Base-by-base conservation (phyloP, 2,888 invertebrate species). In the Eurytoma adleriae region DNA sequence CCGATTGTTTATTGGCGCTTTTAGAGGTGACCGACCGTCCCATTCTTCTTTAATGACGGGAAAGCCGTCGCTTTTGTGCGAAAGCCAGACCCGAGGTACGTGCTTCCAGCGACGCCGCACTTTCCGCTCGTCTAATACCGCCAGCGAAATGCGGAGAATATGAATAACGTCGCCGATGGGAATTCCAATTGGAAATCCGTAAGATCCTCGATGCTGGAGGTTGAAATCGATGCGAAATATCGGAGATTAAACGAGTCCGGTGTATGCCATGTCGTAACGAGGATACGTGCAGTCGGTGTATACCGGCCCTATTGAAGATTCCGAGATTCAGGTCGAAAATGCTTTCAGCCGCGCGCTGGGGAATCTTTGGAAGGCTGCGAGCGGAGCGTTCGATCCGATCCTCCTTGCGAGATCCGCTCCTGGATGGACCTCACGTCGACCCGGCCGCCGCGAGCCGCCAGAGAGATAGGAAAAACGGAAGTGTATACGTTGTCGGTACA, bases 341-440 rank as follows among this genome's bases (percentile, higher is more conserved):
- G 67, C 66, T 66, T 24, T 14, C 20, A 16, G 16, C 30, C n/a
- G 14, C 54, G 14, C 54, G 54, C 40, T 7, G 40, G 40, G 40
- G 40, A 40, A 40, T 40, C 40, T 40, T 40, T 40, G 40, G 40
- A 40, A 40, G 40, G 40, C 40, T 40, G 40, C 40, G 40, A 3
- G 40, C 40, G 4, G 2, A 40, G 40, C 40, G n/a, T 24, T 52
- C 52, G 68, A 75, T 68, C 59, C 62, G n/a, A 66, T 69, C 40
- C 40, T 50, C 18, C 52, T 76, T 54, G 20, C 18, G 54, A 54
- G 30, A 13, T 75, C 18, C 14, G n/a, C 18, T 75, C 30, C 16
- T 3, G 59, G 18, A 78, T 71, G 78, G 59, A 71, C 57, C 71
- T 78, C 78, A 61, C 78, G 78, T 78, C n/a, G 27, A 2, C 2